These are phyloP conservation scores for Apotomis betuletana DNA, from an alignment of 2,888 invertebrate species.

Conservation along the genomic window DNA sequence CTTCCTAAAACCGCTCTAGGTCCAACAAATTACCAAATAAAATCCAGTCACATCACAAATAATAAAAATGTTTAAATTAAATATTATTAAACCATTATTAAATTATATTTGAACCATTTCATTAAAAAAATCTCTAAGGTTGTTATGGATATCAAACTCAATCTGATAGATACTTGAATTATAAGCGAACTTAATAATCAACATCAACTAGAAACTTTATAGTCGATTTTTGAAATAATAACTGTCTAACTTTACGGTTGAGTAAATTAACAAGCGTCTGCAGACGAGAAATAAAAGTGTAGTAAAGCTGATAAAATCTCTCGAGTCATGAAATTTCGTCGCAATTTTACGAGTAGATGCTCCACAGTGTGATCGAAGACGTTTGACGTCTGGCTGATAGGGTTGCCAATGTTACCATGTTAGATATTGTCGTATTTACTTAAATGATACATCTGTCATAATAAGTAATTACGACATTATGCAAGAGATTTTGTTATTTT, in stretches of 20 bases:
- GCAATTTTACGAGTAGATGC: constrained; percentile 39
- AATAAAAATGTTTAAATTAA: too few relatives aligned
- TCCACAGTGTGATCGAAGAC: constrained; percentile 32
- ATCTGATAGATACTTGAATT: too few relatives aligned
- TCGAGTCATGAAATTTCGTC: constrained; percentile 39
- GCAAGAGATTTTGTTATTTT: too few relatives aligned
- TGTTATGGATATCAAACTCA: too few relatives aligned
- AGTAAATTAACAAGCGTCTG: constrained; percentile 32
- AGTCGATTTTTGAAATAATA: constrained; percentile 2
- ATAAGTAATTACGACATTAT: neutral
- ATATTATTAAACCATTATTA: too few relatives aligned
- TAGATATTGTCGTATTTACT: neutral
- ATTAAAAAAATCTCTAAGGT: too few relatives aligned
- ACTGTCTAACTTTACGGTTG: neutral
- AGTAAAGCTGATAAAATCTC: constrained; percentile 36
- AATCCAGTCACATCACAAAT: too few relatives aligned
- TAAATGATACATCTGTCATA: neutral
- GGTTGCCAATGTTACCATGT: constrained; percentile 9
- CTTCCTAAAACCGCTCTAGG: too few relatives aligned
- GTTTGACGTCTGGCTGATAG: constrained; percentile 33
- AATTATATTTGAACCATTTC: too few relatives aligned
- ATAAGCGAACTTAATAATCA: too few relatives aligned
- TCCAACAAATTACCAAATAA: too few relatives aligned
- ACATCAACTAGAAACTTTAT: too few relatives aligned
- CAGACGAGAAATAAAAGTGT: constrained; percentile 32